phyloP scores from a whole-genome alignment of 2,888 invertebrate species.

The Drosophila stalkeri region DNA sequence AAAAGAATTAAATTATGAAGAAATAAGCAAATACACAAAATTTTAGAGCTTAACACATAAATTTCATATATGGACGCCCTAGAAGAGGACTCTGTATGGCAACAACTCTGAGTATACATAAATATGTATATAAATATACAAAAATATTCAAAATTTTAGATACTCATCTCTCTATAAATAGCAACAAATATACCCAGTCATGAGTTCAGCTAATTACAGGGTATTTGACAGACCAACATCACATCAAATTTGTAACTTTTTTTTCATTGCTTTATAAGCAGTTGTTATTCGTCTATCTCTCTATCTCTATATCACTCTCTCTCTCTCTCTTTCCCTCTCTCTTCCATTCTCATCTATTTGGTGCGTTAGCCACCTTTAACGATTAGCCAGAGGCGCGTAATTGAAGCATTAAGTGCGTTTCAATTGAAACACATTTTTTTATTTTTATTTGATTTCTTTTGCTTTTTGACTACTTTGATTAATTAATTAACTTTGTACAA shows the following conservation, averaged over 20 bases:
- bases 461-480: slow-evolving; percentile 49
- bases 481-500: slow-evolving; percentile 62
- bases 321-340: background rate
- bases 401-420: slow-evolving; percentile 66
- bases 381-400: slow-evolving; percentile 67
- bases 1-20: no score
- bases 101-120: no score
- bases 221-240: slow-evolving; percentile 3
- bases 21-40: no score
- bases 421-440: slow-evolving; percentile 51
- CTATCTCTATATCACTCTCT: background rate
- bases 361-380: slow-evolving; percentile 8
- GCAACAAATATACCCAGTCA: background rate
- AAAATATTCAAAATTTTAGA: no score
- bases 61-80: no score
- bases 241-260: background rate
- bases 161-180: background rate
- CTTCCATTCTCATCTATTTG: background rate
- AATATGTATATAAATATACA: no score
- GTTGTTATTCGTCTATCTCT: background rate
- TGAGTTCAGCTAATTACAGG: background rate
- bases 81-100: no score
- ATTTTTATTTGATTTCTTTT: slow-evolving; percentile 20
- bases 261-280: slow-evolving; percentile 13
- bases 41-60: no score